Evolutionary conservation across 2,113 vertebrate genomes (phyloP).

Genomic region (Amphiprion ocellaris): DNA sequence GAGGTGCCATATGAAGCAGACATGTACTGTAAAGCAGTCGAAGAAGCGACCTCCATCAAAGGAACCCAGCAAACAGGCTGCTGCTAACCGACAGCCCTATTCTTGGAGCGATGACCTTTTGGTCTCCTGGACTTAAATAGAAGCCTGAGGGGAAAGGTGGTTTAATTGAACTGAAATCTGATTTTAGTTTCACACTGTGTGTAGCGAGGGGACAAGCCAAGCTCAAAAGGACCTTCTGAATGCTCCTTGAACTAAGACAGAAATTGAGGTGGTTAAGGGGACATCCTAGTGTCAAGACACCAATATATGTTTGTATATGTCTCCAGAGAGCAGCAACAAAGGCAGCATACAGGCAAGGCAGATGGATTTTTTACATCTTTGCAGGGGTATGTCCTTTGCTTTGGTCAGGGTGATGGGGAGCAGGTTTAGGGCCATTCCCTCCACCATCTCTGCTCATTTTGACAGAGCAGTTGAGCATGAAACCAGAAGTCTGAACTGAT

Average conservation of each 20-base stretch:
- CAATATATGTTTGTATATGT: conserved; percentile 1
- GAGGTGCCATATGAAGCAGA: conserved; percentile 62
- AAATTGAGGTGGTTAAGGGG: background rate
- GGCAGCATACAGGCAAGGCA: background rate
- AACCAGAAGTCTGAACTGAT: conserved; percentile 22
- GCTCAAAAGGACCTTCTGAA: background rate
- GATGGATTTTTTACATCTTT: background rate
- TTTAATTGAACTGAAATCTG: conserved; percentile 67
- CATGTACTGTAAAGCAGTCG: conserved; percentile 39
- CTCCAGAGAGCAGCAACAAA: background rate
- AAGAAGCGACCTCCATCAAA: conserved; percentile 60
- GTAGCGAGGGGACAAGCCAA: background rate
- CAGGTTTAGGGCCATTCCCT: conserved; percentile 22
- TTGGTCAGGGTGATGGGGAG: conserved; percentile 18
- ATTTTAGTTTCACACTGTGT: conserved; percentile 58
- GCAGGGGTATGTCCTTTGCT: background rate
- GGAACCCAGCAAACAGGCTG: conserved; percentile 57
- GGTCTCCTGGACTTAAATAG: conserved; percentile 64
- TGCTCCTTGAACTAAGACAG: conserved; percentile 15
- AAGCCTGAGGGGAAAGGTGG: conserved; percentile 49
- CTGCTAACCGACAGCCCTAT: conserved; percentile 72
- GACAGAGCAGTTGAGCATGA: conserved; percentile 40
- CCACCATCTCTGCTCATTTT: conserved; percentile 25
- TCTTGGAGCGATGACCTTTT: conserved; percentile 71
- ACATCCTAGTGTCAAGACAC: background rate